Percentiles rank a stretch among this genome's conserved stretches.
Conservation (phyloP, 2,888 invertebrate genomes). For the Caenorhabditis virilis region DNA sequence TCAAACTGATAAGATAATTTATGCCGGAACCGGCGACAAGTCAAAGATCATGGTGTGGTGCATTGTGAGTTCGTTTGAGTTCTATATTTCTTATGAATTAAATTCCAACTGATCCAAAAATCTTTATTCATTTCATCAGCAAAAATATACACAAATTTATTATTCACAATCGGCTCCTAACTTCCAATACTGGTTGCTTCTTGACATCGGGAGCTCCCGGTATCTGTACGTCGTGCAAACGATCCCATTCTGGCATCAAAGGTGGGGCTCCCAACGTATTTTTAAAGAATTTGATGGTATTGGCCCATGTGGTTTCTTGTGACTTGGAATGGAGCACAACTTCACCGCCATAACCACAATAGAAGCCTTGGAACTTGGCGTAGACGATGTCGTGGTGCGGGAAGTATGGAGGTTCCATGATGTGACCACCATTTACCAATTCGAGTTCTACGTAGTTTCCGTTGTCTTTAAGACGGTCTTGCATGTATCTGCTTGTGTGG, state of each 20-base stretch:
- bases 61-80: too few species aligned
- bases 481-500: slow-evolving; percentile 20
- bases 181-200: too few species aligned
- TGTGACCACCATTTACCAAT: slow-evolving; percentile 40
- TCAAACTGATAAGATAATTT: too few species aligned
- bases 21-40: too few species aligned
- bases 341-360: slow-evolving; percentile 47
- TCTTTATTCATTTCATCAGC: too few species aligned
- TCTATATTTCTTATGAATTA: too few species aligned
- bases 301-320: slow-evolving; percentile 38
- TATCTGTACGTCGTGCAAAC: too few species aligned
- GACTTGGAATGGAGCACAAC: slow-evolving; percentile 37
- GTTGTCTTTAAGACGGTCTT: slow-evolving; percentile 20
- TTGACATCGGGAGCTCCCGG: too few species aligned
- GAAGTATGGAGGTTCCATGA: slow-evolving; percentile 49
- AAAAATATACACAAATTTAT: too few species aligned
- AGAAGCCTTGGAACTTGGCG: slow-evolving; percentile 40
- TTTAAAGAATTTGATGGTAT: slow-evolving; percentile 40
- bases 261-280: slow-evolving; percentile 18
- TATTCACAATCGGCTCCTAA: too few species aligned
- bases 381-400: slow-evolving; percentile 41
- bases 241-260: slow-evolving; percentile 19
- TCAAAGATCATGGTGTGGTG: too few species aligned
- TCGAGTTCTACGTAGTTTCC: slow-evolving; percentile 42
- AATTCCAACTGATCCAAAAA: too few species aligned